Evolutionary conservation across 1,140 invertebrate species (phyloP).

Genomic region (Fopius arisanus): DNA sequence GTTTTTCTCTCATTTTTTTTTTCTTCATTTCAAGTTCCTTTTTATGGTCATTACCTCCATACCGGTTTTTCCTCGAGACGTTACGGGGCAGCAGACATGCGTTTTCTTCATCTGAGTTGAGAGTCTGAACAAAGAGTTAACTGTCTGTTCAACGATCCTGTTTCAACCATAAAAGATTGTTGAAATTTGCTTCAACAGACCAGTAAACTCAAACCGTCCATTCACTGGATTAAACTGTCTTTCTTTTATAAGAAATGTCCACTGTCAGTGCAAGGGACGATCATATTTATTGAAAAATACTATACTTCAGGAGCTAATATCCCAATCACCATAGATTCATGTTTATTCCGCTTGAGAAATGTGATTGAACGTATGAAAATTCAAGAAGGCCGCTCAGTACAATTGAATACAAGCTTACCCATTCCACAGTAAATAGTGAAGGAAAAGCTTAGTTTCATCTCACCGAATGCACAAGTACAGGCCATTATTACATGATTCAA

Average conservation of each 20-base stretch:
- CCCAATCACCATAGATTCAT: background rate
- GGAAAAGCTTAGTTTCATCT: background rate
- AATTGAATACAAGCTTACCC: background rate
- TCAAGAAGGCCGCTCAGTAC: background rate
- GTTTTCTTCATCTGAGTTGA: background rate
- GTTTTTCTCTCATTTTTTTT: background rate
- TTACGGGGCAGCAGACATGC: background rate
- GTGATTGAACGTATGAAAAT: background rate
- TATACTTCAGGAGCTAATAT: background rate
- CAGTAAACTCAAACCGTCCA: background rate
- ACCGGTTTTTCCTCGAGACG: background rate
- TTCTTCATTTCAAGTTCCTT: background rate
- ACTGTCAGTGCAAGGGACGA: no score
- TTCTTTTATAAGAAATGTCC: background rate
- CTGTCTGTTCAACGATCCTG: background rate
- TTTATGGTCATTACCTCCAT: background rate
- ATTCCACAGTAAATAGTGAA: background rate
- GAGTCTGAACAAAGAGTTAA: background rate
- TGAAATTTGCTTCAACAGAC: background rate
- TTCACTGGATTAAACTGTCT: background rate
- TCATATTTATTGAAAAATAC: background rate
- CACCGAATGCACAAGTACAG: background rate
- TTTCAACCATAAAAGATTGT: background rate
- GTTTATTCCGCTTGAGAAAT: background rate
- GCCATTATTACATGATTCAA: background rate